Percentiles rank a stretch among this genome's conserved stretches.
These are phyloP conservation scores for Acrocephalus kingi DNA, from an alignment of 2,113 vertebrate species.

Conservation along the genomic window DNA sequence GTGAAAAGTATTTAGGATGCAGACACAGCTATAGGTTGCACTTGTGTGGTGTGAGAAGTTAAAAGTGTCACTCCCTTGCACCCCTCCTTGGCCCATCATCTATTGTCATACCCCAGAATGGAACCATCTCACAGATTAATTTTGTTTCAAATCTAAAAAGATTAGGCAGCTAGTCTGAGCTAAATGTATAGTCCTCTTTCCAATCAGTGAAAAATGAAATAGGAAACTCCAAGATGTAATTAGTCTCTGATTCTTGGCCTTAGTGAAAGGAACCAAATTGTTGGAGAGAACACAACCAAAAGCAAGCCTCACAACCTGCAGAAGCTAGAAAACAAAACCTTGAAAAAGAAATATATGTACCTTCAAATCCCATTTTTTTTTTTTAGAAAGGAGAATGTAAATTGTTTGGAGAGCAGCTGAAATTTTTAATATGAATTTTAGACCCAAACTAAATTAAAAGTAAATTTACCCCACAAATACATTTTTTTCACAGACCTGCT, in stretches of 20 bases:
- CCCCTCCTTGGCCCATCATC: background rate
- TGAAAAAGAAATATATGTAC: background rate
- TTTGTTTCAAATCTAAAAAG: background rate
- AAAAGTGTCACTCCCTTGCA: background rate
- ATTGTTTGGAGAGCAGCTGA: background rate
- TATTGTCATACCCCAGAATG: background rate
- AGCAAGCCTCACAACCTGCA: background rate
- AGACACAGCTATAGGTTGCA: fast-evolving
- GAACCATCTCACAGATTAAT: background rate
- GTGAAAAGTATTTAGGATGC: background rate
- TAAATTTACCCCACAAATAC: fast-evolving
- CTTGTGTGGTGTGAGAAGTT: background rate
- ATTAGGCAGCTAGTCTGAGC: background rate
- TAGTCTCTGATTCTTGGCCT: background rate
- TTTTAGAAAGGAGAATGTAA: background rate
- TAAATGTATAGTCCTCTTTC: background rate
- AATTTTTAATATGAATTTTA: background rate
- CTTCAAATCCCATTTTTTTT: fast-evolving
- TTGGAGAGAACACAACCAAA: background rate
- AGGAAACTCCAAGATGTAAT: background rate
- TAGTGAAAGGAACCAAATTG: background rate
- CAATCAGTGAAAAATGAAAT: background rate
- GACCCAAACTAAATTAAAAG: background rate
- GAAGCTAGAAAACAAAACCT: background rate
- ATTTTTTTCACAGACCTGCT: background rate